Conservation (phyloP, 1,140 invertebrate genomes). For the Agraylea sexmaculata region DNA sequence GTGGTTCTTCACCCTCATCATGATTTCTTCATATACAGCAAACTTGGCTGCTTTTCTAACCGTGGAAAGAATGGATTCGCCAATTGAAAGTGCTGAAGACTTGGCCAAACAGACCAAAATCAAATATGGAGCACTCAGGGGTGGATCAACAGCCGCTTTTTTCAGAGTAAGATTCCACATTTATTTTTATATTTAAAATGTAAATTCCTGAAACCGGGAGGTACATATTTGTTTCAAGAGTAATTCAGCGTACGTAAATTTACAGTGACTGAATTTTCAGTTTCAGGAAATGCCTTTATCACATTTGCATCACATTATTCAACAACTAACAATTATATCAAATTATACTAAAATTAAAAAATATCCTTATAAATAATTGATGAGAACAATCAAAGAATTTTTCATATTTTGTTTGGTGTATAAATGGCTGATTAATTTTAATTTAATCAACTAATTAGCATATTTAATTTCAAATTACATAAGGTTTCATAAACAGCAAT, state of each 20-base stretch:
- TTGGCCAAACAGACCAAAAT: slow-evolving; percentile 93
- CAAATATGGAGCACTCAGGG: slow-evolving; percentile 88
- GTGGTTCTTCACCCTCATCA: slow-evolving; percentile 97
- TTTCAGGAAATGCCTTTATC: too few species aligned
- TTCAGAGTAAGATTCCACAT: slow-evolving; percentile 59
- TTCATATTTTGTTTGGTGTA: too few species aligned
- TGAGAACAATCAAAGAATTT: too few species aligned
- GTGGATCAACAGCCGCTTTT: slow-evolving; percentile 84
- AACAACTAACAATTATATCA: not conserved
- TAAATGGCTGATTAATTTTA: too few species aligned
- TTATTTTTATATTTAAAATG: not conserved
- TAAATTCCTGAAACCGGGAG: not conserved
- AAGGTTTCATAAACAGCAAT: too few species aligned
- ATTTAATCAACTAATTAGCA: too few species aligned
- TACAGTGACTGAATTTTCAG: too few species aligned
- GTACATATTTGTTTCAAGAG: not conserved
- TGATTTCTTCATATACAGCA: slow-evolving; percentile 96
- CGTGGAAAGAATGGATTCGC: slow-evolving; percentile 90
- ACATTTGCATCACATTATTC: not conserved
- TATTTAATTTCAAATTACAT: too few species aligned
- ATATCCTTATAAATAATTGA: not conserved
- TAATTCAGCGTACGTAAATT: too few species aligned
- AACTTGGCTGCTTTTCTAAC: slow-evolving; percentile 95
- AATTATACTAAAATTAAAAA: not conserved
- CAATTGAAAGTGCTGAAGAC: slow-evolving; percentile 92